Conservation (phyloP, 1,140 invertebrate species). For the Drepana arcuata region DNA sequence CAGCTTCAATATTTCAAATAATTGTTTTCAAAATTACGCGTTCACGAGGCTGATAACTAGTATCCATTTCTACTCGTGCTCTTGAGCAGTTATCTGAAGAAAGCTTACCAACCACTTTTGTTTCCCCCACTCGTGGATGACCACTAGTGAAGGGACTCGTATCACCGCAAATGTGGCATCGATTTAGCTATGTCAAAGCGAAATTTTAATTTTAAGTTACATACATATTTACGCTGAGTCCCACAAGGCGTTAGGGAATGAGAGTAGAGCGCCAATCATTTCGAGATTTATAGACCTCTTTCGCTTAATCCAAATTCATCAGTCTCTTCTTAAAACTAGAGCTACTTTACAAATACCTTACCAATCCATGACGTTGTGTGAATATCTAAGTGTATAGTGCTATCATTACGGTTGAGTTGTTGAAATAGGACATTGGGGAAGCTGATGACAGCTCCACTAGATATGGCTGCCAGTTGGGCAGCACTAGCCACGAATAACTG, state of each 20-base stretch:
- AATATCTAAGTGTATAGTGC: slow-evolving; percentile 1
- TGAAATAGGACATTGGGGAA: slow-evolving; percentile 3
- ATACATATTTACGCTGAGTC: too few relatives aligned
- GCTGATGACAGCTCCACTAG: not conserved
- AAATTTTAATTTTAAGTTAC: not conserved
- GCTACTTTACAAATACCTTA: not conserved
- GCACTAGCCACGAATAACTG: slow-evolving; percentile 6
- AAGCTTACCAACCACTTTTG: too few relatives aligned
- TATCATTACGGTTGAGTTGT: slow-evolving; percentile 4
- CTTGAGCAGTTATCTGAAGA: too few relatives aligned
- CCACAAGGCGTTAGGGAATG: not conserved
- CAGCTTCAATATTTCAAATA: too few relatives aligned
- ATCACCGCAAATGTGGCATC: too few relatives aligned
- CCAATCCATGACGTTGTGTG: slow-evolving; percentile 6
- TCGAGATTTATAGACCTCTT: not conserved
- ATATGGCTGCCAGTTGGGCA: slow-evolving; percentile 3
- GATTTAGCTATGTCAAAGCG: too few relatives aligned
- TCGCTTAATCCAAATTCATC: not conserved
- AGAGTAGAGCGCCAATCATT: not conserved
- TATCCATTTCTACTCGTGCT: too few relatives aligned
- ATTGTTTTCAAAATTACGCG: too few relatives aligned
- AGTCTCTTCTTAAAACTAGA: not conserved
- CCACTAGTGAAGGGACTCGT: too few relatives aligned
- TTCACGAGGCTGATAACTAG: too few relatives aligned
- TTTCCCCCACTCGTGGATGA: too few relatives aligned